Evolutionary conservation across 2,797 vertebrate species (phyloP).

Genomic region (Nyctalus aviator): DNA sequence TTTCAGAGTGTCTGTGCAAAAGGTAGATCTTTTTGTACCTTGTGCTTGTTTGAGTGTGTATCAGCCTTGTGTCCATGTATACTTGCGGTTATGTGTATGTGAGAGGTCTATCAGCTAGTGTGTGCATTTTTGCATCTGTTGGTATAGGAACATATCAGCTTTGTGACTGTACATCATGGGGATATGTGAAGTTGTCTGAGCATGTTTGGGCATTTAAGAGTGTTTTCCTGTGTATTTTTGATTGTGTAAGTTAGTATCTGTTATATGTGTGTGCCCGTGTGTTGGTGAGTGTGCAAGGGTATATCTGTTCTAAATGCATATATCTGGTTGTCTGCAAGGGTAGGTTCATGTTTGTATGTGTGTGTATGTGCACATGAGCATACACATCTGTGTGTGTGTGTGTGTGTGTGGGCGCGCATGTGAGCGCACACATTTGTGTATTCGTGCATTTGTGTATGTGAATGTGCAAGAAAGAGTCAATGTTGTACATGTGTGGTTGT

Average conservation of each 20-base stretch:
- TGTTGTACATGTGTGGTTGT: neutral
- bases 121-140: neutral
- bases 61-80: conserved; percentile 16
- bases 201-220: neutral
- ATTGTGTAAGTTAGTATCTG: conserved; percentile 40
- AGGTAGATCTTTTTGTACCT: conserved; percentile 50
- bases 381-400: neutral
- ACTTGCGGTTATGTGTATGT: conserved; percentile 22
- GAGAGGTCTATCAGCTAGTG: neutral
- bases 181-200: conserved; percentile 9
- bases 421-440: neutral
- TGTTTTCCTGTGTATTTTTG: conserved; percentile 24
- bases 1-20: conserved; percentile 20
- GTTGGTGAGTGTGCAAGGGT: conserved; percentile 28
- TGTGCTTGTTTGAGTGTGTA: neutral
- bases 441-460: neutral
- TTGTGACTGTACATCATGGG: neutral
- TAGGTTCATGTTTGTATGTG: conserved; percentile 3
- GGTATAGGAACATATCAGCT: neutral
- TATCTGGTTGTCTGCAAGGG: conserved; percentile 38
- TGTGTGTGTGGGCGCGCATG: neutral
- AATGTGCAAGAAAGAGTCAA: neutral
- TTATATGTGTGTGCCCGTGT: neutral
- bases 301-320: neutral
- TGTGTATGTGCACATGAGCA: neutral